Evolutionary conservation across 2,113 vertebrate genomes (phyloP).

Genomic region (Neofelis nebulosa): DNA sequence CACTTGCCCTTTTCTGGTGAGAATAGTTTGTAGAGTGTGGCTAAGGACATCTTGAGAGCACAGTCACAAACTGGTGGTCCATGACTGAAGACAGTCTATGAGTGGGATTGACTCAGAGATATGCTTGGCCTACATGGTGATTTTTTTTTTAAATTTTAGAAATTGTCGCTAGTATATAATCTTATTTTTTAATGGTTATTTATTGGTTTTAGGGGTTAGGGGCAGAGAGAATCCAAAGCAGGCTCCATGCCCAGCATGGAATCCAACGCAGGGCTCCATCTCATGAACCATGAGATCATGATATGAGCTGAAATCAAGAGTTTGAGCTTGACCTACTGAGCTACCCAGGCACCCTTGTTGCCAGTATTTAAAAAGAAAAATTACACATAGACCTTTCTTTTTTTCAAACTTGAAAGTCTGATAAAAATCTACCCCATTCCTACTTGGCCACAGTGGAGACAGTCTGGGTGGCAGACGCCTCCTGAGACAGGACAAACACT

Average conservation of each 20-base stretch:
- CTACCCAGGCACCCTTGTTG: neutral
- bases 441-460: neutral
- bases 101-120: neutral
- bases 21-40: neutral
- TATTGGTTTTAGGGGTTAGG: no score
- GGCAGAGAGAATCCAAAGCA: no score
- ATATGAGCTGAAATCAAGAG: no score
- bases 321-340: no score
- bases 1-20: neutral
- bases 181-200: no score
- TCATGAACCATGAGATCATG: no score
- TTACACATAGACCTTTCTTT: neutral
- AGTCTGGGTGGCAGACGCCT: neutral
- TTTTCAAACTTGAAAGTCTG: neutral
- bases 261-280: no score
- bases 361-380: slow-evolving; percentile 1
- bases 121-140: neutral
- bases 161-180: neutral
- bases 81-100: neutral
- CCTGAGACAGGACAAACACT: neutral
- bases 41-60: neutral
- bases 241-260: no score
- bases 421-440: neutral
- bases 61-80: neutral
- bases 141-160: neutral